Evolutionary conservation across 2,797 vertebrate species (phyloP), one percentile per base, ranked within the genome.

Genomic region (Mormyrus hasselquistii): DNA sequence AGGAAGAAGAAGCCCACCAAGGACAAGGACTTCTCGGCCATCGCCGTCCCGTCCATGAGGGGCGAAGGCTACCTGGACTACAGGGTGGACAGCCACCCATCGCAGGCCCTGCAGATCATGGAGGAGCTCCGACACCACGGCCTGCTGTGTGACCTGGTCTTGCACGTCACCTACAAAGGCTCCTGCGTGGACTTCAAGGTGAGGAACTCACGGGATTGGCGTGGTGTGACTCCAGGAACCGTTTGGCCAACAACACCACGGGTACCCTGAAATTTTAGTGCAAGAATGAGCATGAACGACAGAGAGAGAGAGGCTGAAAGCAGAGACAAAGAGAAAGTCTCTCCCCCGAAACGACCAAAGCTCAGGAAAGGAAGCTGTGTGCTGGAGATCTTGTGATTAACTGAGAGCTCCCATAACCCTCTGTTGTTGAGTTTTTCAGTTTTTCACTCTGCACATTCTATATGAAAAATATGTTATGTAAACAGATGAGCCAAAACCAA

Each of bases 11-110:
- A 95, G 1, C 93, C 92, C 14, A 92, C 91, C 0, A 91, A 93
- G 2, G 93, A 95, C 85, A 93, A 94, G 0, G 95, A 96, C 83
- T 96, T 95, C 90, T 94, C 94, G 0, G 94, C 96, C 3, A 96
- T 97, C 1, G 95, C 90, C 0, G 95, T 97, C 49, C 96, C 97
- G 8, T 96, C 96, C 0, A 96, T 97, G 94, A 94, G 93, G 1
- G 95, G 96, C 3, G 95, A 95, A 0, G 96, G 96, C 0, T 97
- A 95, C 87, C 94, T 97, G 0, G 96, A 97, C 93, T 97, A 97
- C 92, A 95, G 94, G 0, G 94, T 97, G 0, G 95, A 96, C 93
- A 95, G 91, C 86, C 95, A 97, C 4, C 93, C 96, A 0, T 94
- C 94, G 87, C 93, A 91, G 29, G 93, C 95, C 5, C 89, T 97